Evolutionary conservation across 2,888 invertebrate genomes (phyloP).

Genomic region (Drosophila testacea): DNA sequence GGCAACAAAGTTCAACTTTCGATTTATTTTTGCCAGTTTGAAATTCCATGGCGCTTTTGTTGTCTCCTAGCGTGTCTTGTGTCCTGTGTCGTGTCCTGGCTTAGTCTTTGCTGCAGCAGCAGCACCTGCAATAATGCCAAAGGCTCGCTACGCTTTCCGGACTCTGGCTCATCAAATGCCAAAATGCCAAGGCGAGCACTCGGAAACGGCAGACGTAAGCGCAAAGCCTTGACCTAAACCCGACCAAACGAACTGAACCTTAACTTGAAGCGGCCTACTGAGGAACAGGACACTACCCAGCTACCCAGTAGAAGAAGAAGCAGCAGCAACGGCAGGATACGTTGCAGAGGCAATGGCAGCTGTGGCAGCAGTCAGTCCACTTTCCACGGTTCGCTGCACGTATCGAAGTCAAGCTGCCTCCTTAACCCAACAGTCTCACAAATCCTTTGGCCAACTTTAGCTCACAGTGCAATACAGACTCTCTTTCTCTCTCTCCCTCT

Average conservation of each 20-base stretch:
- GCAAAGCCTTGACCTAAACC: conserved; percentile 57
- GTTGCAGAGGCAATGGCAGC: not conserved
- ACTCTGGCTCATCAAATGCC: conserved; percentile 66
- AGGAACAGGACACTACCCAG: conserved; percentile 34
- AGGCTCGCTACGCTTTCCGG: conserved; percentile 40
- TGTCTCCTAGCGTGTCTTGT: conserved; percentile 47
- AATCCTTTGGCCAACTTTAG: conserved; percentile 73
- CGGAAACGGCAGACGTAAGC: conserved; percentile 32
- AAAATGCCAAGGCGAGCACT: conserved; percentile 54
- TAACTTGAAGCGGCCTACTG: conserved; percentile 40
- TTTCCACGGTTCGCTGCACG: conserved; percentile 58
- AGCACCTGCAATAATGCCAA: conserved; percentile 59
- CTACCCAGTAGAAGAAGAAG: too few species aligned
- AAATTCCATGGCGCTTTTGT: conserved; percentile 64
- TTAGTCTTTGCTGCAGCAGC: conserved; percentile 47
- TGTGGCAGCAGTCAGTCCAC: conserved; percentile 25
- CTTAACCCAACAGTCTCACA: conserved; percentile 35
- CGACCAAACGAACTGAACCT: conserved; percentile 6
- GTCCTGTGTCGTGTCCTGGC: conserved; percentile 27
- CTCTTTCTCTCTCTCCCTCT: not conserved
- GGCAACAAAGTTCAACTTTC: conserved; percentile 68
- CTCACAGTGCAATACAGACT: conserved; percentile 40
- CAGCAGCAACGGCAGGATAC: not conserved
- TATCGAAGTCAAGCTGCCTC: conserved; percentile 61
- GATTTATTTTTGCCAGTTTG: conserved; percentile 72